These are phyloP conservation scores for Notospermus geniculatus DNA, from an alignment of 1,140 invertebrate species.

Conservation along the genomic window DNA sequence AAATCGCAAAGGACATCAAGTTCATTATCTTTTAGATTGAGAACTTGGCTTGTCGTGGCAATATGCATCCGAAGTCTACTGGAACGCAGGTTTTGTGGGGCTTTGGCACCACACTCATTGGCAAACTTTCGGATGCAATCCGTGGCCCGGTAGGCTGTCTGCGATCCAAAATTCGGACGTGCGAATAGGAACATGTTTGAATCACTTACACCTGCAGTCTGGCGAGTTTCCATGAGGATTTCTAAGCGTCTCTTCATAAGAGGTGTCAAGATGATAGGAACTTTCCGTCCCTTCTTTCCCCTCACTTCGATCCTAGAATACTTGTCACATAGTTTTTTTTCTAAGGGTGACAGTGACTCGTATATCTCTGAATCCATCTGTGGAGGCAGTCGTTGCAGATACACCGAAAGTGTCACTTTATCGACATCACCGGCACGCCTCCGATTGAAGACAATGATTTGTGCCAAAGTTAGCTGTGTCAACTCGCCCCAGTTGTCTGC, in stretches of 20 bases:
- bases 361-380: slow-evolving; percentile 9
- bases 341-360: slow-evolving; percentile 11
- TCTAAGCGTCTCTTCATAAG: not conserved
- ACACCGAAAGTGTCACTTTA: slow-evolving; percentile 7
- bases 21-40: no score
- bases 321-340: slow-evolving; percentile 4
- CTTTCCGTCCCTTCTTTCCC: slow-evolving; percentile 20
- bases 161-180: slow-evolving; percentile 7
- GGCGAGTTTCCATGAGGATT: slow-evolving; percentile 7
- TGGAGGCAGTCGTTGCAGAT: not conserved
- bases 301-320: slow-evolving; percentile 15
- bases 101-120: slow-evolving; percentile 8
- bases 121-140: slow-evolving; percentile 19
- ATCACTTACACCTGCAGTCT: not conserved
- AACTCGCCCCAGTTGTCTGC: no score
- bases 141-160: slow-evolving; percentile 10
- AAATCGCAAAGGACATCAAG: no score
- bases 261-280: slow-evolving; percentile 13
- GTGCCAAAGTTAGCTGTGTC: slow-evolving; percentile 4
- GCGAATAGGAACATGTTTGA: slow-evolving; percentile 23
- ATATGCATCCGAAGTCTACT: no score
- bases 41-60: no score
- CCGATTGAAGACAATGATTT: slow-evolving; percentile 17
- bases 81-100: no score
- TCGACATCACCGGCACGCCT: slow-evolving; percentile 13